Evolutionary conservation across 2,888 invertebrate species (phyloP).

Genomic region (Deilephila elpenor): DNA sequence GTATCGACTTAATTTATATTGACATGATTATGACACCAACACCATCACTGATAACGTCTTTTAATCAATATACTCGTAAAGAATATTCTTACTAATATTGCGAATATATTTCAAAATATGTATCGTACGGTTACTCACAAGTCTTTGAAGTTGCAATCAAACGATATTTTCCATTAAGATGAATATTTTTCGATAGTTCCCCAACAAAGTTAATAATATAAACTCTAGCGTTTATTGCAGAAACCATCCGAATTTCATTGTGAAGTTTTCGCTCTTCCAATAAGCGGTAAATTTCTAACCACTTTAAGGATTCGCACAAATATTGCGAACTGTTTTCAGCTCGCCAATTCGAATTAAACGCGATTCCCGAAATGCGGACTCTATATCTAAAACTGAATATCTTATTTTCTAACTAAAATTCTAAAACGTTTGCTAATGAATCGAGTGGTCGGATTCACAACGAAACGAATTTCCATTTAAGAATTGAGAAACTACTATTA

Average conservation of each 20-base stretch:
- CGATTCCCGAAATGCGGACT: not conserved
- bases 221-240: not conserved
- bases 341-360: conserved; percentile 9
- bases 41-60: no score
- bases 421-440: not conserved
- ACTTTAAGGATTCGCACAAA: conserved; percentile 17
- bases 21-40: no score
- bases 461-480: not conserved
- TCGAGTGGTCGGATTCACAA: not conserved
- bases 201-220: not conserved
- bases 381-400: not conserved
- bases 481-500: no score
- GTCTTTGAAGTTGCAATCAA: not conserved
- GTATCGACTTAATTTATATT: no score
- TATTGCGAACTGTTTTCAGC: not conserved
- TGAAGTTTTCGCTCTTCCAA: not conserved
- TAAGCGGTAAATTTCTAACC: conserved; percentile 6
- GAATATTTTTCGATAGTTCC: not conserved
- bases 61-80: no score
- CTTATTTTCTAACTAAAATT: not conserved
- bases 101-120: no score
- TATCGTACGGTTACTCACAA: no score
- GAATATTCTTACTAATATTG: no score
- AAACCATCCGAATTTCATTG: conserved; percentile 3
- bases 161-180: not conserved